Evolutionary conservation across 2,888 invertebrate species (phyloP), one percentile per base, ranked within the genome.

Genomic region (Notodonta dromedarius): DNA sequence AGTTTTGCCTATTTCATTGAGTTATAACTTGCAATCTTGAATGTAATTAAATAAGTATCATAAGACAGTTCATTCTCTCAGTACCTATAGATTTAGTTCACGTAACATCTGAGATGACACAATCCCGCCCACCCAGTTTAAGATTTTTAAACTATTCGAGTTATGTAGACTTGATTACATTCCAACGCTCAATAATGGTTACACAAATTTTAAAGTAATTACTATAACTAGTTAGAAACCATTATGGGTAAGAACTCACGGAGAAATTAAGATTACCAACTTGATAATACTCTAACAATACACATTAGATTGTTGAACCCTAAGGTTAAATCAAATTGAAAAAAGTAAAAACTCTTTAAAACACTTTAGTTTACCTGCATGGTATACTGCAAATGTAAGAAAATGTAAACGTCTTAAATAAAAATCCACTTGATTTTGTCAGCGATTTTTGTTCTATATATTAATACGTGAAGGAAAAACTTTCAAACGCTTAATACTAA

Each of bases 171-270:
- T 52, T 32, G 52, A 52, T 52, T 52, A 32, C 52, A 52, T 52
- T 52, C 52, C 54, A 14, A 39, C 39, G 39, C 35, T 54, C 39
- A 14, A 50, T 13, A 54, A 54, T 54, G 39, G 39, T 39, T 13
- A n/a, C n/a, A 54, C 12, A 39, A 24, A 24, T 54, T 54, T 39
- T 39, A 54, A 54, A 54, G 7, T n/a, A 54, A 54, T 54, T 54
- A 54, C 39, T 54, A 35, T n/a, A 39, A 54, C 14, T 14, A 54
- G 13, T 5, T 32, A 52, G 7, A 32, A 35, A 9, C n/a, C 14
- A 42, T 46, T n/a, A 46, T n/a, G n/a, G 4, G n/a, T 3, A 46
- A 46, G 13, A 24, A 24, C 24, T 24, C 2, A 24, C 24, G 46
- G 4, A 46, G 11, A 46, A n/a, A n/a, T 13, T 42, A 42, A 42